Base-by-base conservation (phyloP, 2,888 invertebrate genomes). In the Mimumesa dahlbomi region DNA sequence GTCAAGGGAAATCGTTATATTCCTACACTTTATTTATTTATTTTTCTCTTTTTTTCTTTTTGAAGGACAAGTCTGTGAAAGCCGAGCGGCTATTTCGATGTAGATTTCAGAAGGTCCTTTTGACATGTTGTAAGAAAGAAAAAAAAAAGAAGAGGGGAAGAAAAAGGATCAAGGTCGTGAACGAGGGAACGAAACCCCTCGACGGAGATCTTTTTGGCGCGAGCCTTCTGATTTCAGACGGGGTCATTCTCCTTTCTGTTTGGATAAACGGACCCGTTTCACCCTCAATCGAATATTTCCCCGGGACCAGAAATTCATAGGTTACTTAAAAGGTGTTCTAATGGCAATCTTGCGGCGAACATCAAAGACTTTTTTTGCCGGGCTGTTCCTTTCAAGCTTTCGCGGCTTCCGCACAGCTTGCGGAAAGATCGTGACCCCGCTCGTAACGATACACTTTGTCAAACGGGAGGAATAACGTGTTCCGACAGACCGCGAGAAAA, bases 71-170 rank as follows among this genome's bases (percentile, higher is more conserved):
- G 66, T 75, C 67, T 59, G 76, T 77, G 72, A 73, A 75, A 73
- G 66, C 65, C 53, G 63, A 48, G 53, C 54, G 45, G 75, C 80
- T 74, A 83, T 84, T 79, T 77, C 77, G 67, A 83, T 84, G 81
- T 63, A 71, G 76, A 83, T 81, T 77, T 54, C 49, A 42, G 52
- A 64, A 71, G 48, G 48, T 52, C 57, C 70, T 65, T 77, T 77
- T 75, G 73, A 75, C 70, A 71, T 34, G 36, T 21, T 11, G 11
- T 29, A 38, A 25, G 40, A 54, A 50, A 56, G 56, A 59, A 50
- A 7, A 7, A 7, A 7, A 7, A 7, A 34, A 52, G 45, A 9
- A 36, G 22, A 14, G 38, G 38, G 21, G 22, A 19, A 38, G 31
- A 45, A 57, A 54, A 58, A 61, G 62, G 53, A 59, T 63, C 46